Evolutionary conservation across 2,113 vertebrate species (phyloP).

Genomic region (Pterocles gutturalis): DNA sequence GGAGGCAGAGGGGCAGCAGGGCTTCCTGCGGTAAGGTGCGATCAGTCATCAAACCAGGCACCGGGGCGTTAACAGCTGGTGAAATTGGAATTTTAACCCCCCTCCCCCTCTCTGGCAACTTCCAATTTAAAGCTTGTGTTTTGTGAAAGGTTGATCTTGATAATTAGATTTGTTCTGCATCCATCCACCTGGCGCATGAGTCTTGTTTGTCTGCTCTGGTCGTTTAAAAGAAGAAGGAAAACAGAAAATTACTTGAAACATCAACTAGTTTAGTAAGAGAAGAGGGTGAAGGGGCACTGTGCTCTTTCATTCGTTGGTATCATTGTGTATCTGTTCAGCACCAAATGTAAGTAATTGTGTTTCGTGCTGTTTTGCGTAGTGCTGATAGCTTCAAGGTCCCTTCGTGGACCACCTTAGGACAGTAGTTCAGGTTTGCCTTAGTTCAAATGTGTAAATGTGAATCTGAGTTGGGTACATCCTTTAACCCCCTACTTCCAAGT

Average conservation of each 20-base stretch:
- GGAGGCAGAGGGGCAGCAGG: background rate
- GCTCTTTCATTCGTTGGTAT: background rate
- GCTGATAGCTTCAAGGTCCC: background rate
- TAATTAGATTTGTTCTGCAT: background rate
- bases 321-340: background rate
- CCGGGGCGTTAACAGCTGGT: background rate
- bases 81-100: background rate
- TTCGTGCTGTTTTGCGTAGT: rapidly evolving
- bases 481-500: background rate
- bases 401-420: background rate
- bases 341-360: background rate
- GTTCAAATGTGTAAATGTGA: background rate
- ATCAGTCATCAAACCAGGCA: background rate
- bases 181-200: rapidly evolving
- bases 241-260: background rate
- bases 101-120: background rate
- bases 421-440: background rate
- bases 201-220: background rate
- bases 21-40: background rate
- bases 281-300: background rate
- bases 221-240: background rate
- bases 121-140: background rate
- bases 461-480: background rate
- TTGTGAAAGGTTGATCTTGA: background rate
- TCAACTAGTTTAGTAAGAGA: background rate